Base-by-base conservation (phyloP, 2,888 invertebrate genomes). In the Aquatica leii region DNA sequence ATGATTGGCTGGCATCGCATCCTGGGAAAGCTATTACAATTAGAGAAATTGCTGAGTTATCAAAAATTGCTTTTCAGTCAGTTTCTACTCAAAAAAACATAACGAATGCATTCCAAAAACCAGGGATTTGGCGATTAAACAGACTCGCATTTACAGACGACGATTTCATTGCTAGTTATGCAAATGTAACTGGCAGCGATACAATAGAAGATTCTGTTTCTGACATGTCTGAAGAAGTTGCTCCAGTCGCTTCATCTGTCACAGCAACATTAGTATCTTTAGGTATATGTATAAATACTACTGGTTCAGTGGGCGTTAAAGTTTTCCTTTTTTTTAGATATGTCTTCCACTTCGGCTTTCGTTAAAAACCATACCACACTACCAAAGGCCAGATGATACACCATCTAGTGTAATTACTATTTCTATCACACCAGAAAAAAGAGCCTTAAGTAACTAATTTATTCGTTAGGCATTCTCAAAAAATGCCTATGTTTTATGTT, bases 11-110 rank as follows among this genome's bases (percentile, higher is more conserved):
- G 62, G 49, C 63, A 5, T 65, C 59, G 15, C 70, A 78, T 66
- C 73, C 76, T 40, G 75, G 76, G 8, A 71, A 69, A 65, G 63
- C 66, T 6, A 58, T 73, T 8, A 73, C 70, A 14, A 69, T 73
- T 43, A 53, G 59, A 18, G 18, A 67, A 21, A 53, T 69, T 31
- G 46, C 60, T 1, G 31, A 54, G 43, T 48, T 68, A 21, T 24
- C 59, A 6, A 37, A 61, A 15, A 35, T 40, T 31, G 59, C 68
- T 15, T 70, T 41, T 51, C 37, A 51, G 2, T 34, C 51, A 15
- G 41, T 65, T 18, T 70, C 69, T 37, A 59, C 58, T 15, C 9
- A 35, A 17, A 65, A 52, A 41, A 69, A 70, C 56, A 68, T 70
- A 11, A 51, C 49, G 5, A 67, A 60, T 49, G 63, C 63, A 11